These are phyloP conservation scores for Steinernema feltiae DNA, from an alignment of 1,140 invertebrate genomes.

Conservation along the genomic window DNA sequence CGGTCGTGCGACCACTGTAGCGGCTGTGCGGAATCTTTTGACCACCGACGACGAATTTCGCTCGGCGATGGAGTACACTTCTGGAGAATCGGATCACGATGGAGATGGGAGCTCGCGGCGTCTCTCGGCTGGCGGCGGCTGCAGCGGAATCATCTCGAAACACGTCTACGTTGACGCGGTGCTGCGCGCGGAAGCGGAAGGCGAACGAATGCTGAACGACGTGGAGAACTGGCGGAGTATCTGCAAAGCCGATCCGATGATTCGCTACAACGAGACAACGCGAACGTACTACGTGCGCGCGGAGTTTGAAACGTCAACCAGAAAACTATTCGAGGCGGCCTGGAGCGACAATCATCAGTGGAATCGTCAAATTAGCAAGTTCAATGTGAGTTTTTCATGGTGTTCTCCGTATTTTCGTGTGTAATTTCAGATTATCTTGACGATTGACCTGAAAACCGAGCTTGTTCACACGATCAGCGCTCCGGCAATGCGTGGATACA, in stretches of 20 bases:
- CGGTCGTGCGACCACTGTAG: not conserved
- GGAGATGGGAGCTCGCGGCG: too few relatives aligned
- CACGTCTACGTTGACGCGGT: constrained; percentile 8
- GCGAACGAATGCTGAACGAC: not conserved
- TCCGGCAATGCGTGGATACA: constrained; percentile 32
- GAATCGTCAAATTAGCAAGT: constrained; percentile 24
- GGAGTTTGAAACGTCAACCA: constrained; percentile 15
- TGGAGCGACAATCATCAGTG: constrained; percentile 31
- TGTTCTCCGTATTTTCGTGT: constrained; percentile 1
- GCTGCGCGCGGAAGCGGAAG: not conserved
- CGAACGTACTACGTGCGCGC: constrained; percentile 19
- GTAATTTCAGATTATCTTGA: constrained; percentile 24
- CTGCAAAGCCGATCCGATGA: not conserved
- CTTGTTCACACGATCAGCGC: constrained; percentile 30
- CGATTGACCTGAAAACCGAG: constrained; percentile 24
- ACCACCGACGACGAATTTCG: constrained; percentile 29
- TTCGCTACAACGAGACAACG: not conserved
- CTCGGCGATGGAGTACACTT: constrained; percentile 25
- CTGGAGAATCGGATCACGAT: constrained; percentile 14
- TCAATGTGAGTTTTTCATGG: constrained; percentile 22
- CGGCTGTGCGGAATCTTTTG: not conserved
- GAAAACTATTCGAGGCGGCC: constrained; percentile 25
- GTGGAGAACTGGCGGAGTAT: not conserved
- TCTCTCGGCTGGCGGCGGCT: not conserved
- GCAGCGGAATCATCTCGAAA: not conserved